phyloP scores from a whole-genome alignment of 2,888 invertebrate genomes.

The Candidula unifasciata region DNA sequence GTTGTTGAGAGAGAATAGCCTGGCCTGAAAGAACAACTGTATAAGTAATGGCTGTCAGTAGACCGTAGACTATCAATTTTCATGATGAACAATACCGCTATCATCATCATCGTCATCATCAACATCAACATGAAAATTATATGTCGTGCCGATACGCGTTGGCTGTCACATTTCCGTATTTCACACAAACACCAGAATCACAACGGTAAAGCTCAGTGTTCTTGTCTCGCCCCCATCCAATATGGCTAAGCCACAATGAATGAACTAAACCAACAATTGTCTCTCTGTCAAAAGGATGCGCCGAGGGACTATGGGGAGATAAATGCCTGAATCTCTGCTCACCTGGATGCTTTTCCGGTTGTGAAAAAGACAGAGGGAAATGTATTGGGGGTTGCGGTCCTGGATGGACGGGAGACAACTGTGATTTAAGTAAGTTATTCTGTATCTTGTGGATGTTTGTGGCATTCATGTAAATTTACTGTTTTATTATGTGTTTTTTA shows the following conservation, averaged over 20 bases:
- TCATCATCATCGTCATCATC: no score
- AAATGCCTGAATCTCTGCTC: slow-evolving; percentile 48
- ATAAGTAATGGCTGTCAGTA: no score
- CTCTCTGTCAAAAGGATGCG: slow-evolving; percentile 43
- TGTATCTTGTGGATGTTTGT: background rate
- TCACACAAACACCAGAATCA: background rate
- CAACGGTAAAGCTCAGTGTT: background rate
- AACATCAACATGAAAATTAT: no score
- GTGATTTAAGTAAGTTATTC: slow-evolving; percentile 53
- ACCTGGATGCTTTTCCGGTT: slow-evolving; percentile 51
- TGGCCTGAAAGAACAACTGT: no score
- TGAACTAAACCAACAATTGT: background rate
- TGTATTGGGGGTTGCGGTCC: slow-evolving; percentile 52
- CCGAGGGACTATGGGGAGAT: slow-evolving; percentile 52
- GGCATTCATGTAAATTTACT: background rate
- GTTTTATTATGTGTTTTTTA: background rate
- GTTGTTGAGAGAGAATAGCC: no score
- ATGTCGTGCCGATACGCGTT: no score
- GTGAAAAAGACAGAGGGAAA: slow-evolving; percentile 46
- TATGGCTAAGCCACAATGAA: background rate
- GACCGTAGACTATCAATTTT: no score
- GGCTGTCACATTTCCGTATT: no score
- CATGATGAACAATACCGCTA: no score
- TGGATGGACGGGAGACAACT: slow-evolving; percentile 54
- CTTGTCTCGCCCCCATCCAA: background rate